phyloP scores from a whole-genome alignment of 2,888 invertebrate species.

The Drosophila meridiana region DNA sequence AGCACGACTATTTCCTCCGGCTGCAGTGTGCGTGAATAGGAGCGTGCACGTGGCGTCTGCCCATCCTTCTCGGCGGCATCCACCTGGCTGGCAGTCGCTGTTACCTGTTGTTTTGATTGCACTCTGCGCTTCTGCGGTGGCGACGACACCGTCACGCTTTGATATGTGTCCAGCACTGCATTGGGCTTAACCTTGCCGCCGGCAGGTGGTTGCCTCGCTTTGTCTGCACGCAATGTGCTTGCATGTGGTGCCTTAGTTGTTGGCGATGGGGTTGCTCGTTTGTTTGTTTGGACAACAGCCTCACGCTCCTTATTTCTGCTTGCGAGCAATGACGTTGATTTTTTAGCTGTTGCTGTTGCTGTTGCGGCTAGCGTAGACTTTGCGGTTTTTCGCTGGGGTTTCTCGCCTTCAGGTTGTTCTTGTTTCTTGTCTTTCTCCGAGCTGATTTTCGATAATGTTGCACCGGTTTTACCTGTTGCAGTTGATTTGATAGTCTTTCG shows the following conservation, averaged over 20 bases:
- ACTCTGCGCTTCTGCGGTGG: slow-evolving; percentile 81
- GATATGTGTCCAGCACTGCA: slow-evolving; percentile 82
- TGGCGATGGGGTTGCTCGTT: slow-evolving; percentile 61
- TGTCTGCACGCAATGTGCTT: slow-evolving; percentile 46
- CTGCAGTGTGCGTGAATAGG: slow-evolving; percentile 76
- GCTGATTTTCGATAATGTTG: slow-evolving; percentile 29
- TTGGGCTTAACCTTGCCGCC: slow-evolving; percentile 74
- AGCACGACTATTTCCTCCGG: slow-evolving; percentile 81
- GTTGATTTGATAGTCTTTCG: slow-evolving; percentile 52
- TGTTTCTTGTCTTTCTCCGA: slow-evolving; percentile 46
- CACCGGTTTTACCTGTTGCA: slow-evolving; percentile 46
- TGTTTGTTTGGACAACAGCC: slow-evolving; percentile 19
- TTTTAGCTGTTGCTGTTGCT: slow-evolving; percentile 33
- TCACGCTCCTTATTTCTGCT: slow-evolving; percentile 46
- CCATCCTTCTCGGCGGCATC: slow-evolving; percentile 6
- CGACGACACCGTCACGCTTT: slow-evolving; percentile 84
- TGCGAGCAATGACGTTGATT: slow-evolving; percentile 33
- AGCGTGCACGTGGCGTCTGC: slow-evolving; percentile 43
- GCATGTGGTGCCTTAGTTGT: slow-evolving; percentile 27
- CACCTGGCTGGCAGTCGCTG: not conserved
- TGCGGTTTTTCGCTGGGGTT: slow-evolving; percentile 33
- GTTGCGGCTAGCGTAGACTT: slow-evolving; percentile 35
- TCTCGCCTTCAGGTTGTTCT: slow-evolving; percentile 53
- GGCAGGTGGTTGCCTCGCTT: slow-evolving; percentile 27
- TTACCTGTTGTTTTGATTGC: slow-evolving; percentile 42